Conservation (phyloP, 2,113 vertebrate genomes). For the Colaptes auratus region DNA sequence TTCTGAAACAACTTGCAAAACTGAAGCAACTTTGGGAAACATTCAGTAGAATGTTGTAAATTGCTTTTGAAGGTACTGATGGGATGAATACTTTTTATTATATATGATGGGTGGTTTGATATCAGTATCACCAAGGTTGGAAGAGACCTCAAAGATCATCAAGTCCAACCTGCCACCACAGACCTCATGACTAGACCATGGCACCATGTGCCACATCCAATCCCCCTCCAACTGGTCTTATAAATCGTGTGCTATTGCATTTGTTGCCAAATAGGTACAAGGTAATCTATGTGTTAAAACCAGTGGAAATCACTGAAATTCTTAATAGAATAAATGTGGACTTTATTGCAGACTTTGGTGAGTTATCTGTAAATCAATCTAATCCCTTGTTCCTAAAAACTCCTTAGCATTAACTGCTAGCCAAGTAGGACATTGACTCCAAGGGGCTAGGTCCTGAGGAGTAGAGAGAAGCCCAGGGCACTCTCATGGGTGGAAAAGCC, state of each 20-base stretch:
- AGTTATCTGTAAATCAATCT: background rate
- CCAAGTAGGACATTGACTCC: background rate
- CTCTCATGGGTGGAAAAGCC: background rate
- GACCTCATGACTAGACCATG: too few relatives aligned
- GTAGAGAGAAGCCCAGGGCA: background rate
- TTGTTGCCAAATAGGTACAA: background rate
- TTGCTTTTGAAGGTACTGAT: background rate
- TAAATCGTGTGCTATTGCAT: background rate
- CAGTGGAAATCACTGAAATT: background rate
- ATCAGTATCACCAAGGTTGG: too few relatives aligned
- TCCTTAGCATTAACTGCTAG: background rate
- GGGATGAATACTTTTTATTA: background rate
- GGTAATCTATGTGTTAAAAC: background rate
- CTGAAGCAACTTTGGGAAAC: background rate
- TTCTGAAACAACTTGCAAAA: background rate
- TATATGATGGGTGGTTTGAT: background rate
- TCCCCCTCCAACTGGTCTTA: too few relatives aligned
- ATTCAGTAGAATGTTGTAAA: background rate
- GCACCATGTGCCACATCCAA: too few relatives aligned
- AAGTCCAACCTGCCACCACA: too few relatives aligned
- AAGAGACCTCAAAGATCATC: too few relatives aligned
- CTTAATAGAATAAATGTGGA: background rate
- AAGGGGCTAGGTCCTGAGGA: background rate
- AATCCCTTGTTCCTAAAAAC: background rate
- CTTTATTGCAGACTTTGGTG: background rate